Evolutionary conservation across 2,113 vertebrate species (phyloP).

Genomic region (Tor tambroides): DNA sequence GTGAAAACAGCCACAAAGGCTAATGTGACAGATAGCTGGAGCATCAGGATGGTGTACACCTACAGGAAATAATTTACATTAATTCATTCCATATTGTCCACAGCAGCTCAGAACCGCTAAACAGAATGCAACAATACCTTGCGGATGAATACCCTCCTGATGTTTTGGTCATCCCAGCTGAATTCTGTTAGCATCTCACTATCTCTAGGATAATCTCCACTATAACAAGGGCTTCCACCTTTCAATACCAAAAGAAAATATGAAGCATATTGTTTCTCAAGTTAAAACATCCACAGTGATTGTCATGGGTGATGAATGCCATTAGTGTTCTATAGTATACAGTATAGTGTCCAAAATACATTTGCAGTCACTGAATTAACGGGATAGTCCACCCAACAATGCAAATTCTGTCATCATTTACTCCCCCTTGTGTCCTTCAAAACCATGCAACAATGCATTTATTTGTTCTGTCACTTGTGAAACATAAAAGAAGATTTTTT

Average conservation of each 20-base stretch:
- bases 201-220: constrained; percentile 72
- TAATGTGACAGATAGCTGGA: constrained; percentile 87
- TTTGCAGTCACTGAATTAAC: not conserved
- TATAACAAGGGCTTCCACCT: constrained; percentile 80
- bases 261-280: not conserved
- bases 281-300: too few species aligned
- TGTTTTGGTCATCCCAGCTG: constrained; percentile 87
- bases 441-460: not conserved
- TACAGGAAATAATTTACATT: constrained; percentile 61
- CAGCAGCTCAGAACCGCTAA: not conserved
- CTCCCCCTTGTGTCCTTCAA: not conserved
- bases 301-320: not conserved
- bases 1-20: constrained; percentile 89
- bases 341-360: not conserved
- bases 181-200: constrained; percentile 86
- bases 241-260: constrained; percentile 8
- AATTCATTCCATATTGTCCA: not conserved
- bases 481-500: not conserved
- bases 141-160: constrained; percentile 88
- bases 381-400: too few species aligned
- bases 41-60: constrained; percentile 89
- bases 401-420: too few species aligned
- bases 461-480: not conserved
- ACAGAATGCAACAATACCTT: constrained; percentile 76
- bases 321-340: not conserved